Evolutionary conservation across 92 coral and sea anemone species (phyloP).

Genomic region (Zoanthus gigantus): DNA sequence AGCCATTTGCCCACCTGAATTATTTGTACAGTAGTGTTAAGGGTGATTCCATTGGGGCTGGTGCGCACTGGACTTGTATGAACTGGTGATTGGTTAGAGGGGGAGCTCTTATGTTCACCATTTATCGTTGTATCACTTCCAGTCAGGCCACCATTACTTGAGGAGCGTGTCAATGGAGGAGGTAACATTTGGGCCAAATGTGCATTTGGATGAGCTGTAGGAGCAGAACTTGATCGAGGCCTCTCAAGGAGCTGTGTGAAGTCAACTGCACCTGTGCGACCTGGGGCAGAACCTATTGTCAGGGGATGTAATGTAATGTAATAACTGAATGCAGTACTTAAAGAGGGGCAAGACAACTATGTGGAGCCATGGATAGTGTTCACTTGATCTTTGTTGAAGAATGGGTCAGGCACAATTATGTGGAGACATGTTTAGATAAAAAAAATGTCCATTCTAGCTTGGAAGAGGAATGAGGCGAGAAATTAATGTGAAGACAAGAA

Average conservation of each 20-base stretch:
- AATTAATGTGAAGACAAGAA: not conserved
- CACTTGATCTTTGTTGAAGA: not conserved
- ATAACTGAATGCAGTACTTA: not conserved
- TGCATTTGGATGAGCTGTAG: constrained; percentile 77
- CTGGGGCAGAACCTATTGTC: constrained; percentile 83
- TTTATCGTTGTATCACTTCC: constrained; percentile 40
- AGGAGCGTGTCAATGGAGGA: constrained; percentile 73
- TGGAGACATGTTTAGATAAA: too few relatives aligned
- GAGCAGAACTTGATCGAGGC: constrained; percentile 90
- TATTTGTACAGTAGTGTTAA: constrained; percentile 88
- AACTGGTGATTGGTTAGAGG: constrained; percentile 80
- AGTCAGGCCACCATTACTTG: constrained; percentile 58
- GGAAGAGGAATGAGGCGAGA: not conserved
- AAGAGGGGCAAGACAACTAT: not conserved
- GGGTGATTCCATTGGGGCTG: constrained; percentile 85
- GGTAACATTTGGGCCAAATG: constrained; percentile 88
- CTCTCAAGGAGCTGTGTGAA: constrained; percentile 82
- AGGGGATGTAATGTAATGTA: constrained; percentile 7
- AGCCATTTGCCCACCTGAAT: constrained; percentile 68
- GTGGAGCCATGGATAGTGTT: not conserved
- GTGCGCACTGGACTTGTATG: constrained; percentile 80
- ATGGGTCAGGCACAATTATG: not conserved
- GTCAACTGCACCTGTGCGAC: constrained; percentile 82
- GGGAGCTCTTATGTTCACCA: constrained; percentile 58
- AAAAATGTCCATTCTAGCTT: not conserved